A percentile compares a stretch with the other conserved stretches of the same genome.
These are phyloP conservation scores for Enoplosus armatus DNA, from an alignment of 2,797 vertebrate genomes.

Conservation along the genomic window DNA sequence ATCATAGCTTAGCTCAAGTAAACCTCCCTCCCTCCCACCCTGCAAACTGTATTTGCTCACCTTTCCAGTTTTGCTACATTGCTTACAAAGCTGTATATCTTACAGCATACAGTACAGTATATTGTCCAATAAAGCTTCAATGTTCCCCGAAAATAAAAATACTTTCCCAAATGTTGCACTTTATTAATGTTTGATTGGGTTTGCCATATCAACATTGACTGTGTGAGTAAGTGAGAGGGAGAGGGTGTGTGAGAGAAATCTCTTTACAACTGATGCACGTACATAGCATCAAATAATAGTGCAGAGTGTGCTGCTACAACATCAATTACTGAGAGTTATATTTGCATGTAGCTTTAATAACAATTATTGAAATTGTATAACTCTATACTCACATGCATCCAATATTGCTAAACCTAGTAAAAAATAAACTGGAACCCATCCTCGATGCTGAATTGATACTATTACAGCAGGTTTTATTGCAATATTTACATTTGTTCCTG, in stretches of 20 bases:
- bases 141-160: slow-evolving; percentile 4
- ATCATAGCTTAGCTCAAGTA: slow-evolving; percentile 27
- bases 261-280: slow-evolving; percentile 62
- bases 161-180: slow-evolving; percentile 34
- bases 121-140: slow-evolving; percentile 12
- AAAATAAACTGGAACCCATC: slow-evolving; percentile 72
- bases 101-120: neutral
- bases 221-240: neutral
- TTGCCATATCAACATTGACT: slow-evolving; percentile 28
- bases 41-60: slow-evolving; percentile 21
- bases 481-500: slow-evolving; percentile 88
- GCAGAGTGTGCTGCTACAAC: slow-evolving; percentile 29
- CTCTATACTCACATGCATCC: slow-evolving; percentile 56
- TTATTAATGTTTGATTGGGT: slow-evolving; percentile 42
- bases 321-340: slow-evolving; percentile 55
- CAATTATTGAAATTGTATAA: slow-evolving; percentile 65
- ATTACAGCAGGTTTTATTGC: slow-evolving; percentile 85
- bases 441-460: slow-evolving; percentile 74
- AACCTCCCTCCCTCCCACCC: neutral
- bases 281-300: slow-evolving; percentile 42
- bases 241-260: slow-evolving; percentile 30
- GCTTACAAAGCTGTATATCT: slow-evolving; percentile 13
- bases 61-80: slow-evolving; percentile 34
- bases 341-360: slow-evolving; percentile 76
- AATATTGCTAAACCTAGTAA: slow-evolving; percentile 73